phyloP scores from a whole-genome alignment of 2,888 invertebrate species.

The Baronia brevicornis region DNA sequence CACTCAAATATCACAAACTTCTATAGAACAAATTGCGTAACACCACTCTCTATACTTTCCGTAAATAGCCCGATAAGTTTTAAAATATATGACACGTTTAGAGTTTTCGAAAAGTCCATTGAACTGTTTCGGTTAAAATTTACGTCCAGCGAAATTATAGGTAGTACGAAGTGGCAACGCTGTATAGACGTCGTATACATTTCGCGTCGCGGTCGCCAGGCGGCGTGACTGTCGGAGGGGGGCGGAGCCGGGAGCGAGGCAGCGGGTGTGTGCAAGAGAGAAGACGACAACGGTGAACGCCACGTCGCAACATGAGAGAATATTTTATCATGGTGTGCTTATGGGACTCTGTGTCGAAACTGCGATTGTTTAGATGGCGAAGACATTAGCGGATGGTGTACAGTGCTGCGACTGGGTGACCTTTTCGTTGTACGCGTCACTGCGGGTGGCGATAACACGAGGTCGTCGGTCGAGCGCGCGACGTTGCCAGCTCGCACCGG shows the following conservation, averaged over 20 bases:
- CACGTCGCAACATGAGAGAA: constrained; percentile 27
- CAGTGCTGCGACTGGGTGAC: constrained; percentile 58
- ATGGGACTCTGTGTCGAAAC: constrained; percentile 56
- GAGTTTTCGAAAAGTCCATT: constrained; percentile 73
- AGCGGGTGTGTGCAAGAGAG: constrained; percentile 51
- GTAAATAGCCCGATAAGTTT: constrained; percentile 54
- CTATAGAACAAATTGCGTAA: constrained; percentile 50
- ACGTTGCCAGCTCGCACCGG: constrained; percentile 61
- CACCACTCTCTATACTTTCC: constrained; percentile 56
- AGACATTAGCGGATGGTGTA: constrained; percentile 54
- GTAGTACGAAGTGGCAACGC: constrained; percentile 75
- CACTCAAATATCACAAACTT: constrained; percentile 62
- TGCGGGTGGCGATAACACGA: constrained; percentile 64
- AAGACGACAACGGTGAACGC: constrained; percentile 28
- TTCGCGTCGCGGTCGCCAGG: constrained; percentile 62
- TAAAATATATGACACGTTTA: constrained; percentile 58
- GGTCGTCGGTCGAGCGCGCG: constrained; percentile 66
- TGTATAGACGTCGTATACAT: constrained; percentile 59
- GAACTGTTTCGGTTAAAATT: constrained; percentile 75
- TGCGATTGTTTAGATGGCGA: constrained; percentile 60
- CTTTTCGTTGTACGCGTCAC: constrained; percentile 61
- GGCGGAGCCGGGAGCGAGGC: constrained; percentile 58
- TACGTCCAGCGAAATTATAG: constrained; percentile 74
- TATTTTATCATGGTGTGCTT: constrained; percentile 51
- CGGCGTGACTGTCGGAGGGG: constrained; percentile 56